These are phyloP conservation scores for Amphipoea oculea DNA, from an alignment of 2,888 invertebrate genomes.

Conservation along the genomic window DNA sequence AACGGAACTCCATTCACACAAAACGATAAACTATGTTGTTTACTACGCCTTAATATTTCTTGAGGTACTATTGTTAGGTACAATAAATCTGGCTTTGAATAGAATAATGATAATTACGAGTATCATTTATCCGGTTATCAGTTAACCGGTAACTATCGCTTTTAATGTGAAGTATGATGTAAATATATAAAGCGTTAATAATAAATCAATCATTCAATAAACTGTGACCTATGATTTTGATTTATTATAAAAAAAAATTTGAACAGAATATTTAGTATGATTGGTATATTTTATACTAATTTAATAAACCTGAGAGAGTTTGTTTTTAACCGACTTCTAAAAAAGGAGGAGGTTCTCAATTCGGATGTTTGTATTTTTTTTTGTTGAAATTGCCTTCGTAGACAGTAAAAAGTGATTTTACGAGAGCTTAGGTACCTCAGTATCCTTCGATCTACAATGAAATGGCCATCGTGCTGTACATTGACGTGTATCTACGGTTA, in stretches of 20 bases:
- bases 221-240: constrained; percentile 11
- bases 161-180: constrained; percentile 5
- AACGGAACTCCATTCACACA: constrained; percentile 3
- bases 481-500: too few relatives aligned
- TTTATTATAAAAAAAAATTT: neutral
- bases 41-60: constrained; percentile 5
- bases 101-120: constrained; percentile 24
- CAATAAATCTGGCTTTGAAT: constrained; percentile 16
- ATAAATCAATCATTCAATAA: constrained; percentile 12
- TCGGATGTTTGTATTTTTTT: too few relatives aligned
- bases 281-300: neutral
- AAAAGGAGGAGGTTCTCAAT: too few relatives aligned
- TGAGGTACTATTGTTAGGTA: constrained; percentile 9
- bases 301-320: neutral
- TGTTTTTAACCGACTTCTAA: too few relatives aligned
- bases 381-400: too few relatives aligned
- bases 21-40: constrained; percentile 25
- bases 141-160: neutral
- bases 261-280: neutral
- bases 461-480: too few relatives aligned
- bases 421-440: too few relatives aligned
- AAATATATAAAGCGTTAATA: neutral
- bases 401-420: too few relatives aligned
- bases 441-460: too few relatives aligned
- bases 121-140: neutral